Evolutionary conservation across 2,113 vertebrate species (phyloP), one percentile per base, ranked within the genome.

Genomic region (Opisthocomus hoazin): DNA sequence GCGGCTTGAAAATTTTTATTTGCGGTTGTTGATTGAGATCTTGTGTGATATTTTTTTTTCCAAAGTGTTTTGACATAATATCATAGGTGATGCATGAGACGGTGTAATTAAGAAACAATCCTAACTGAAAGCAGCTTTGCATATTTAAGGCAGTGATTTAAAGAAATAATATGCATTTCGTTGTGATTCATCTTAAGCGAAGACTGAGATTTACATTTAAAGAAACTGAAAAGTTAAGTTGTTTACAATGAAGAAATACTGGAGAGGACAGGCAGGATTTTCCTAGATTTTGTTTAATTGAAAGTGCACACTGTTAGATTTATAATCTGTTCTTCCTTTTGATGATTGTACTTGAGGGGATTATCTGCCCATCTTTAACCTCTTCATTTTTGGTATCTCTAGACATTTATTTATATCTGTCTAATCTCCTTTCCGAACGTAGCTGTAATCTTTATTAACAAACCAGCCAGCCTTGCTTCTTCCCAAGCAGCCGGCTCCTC

Each of bases 391-490:
- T 86, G 89, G 90, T 87, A 60, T 92, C 96, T 81, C 9, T 76
- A 95, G 96, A 96, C 96, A 81, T 92, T 93, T 95, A 86, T 91
- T 93, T 85, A 64, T 95, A 83, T 94, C 92, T 89, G 39, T 94
- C 89, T 76, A 65, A 89, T 97, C 91, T 97, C 94, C 95, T 97
- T 94, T 93, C 90, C 29, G 56, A 94, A 95, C 69, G 37, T 92
- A 97, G 89, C 94, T 96, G n/a, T 81, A 87, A 97, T 98, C 97
- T 96, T 96, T 89, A 95, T 92, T 92, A 96, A 96, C 96, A 88
- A 92, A 91, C 88, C 94, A 92, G 95, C 95, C 96, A 96, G 98
- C 97, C 95, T 97, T n/a, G 96, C 95, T 97, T 96, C 96, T 95
- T 96, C 93, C 83, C 61, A 96, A 97, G 87, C 85, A 93, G 93